phyloP scores from a whole-genome alignment of 2,888 invertebrate species.

The Polydrusus pterygomalis region DNA sequence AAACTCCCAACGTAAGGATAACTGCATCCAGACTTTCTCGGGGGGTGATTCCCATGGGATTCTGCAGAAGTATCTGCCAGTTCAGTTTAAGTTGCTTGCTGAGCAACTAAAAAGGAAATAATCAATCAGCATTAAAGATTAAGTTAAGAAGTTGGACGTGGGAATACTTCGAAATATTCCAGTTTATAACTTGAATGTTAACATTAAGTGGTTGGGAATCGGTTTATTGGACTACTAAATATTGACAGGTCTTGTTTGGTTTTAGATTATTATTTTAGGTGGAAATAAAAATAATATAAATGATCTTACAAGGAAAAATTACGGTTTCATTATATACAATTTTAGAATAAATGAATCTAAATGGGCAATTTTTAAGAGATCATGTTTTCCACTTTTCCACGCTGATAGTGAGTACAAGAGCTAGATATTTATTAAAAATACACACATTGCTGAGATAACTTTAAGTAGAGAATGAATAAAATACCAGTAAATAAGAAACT shows the following conservation, averaged over 20 bases:
- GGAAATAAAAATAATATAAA: too few relatives aligned
- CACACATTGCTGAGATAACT: too few relatives aligned
- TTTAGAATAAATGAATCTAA: too few relatives aligned
- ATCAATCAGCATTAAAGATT: conserved; percentile 16
- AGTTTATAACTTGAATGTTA: neutral
- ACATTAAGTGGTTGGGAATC: neutral
- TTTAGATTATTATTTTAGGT: neutral
- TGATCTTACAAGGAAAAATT: too few relatives aligned
- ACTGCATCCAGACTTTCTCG: conserved; percentile 73
- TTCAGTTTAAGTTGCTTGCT: conserved; percentile 72
- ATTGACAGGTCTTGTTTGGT: neutral
- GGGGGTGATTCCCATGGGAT: conserved; percentile 72
- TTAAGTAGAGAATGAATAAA: too few relatives aligned
- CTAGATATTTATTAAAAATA: too few relatives aligned
- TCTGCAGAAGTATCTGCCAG: conserved; percentile 72
- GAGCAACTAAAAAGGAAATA: conserved; percentile 70
- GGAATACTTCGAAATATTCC: conserved; percentile 2
- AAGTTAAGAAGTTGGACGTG: conserved; percentile 21
- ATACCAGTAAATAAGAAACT: too few relatives aligned
- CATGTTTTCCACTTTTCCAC: too few relatives aligned
- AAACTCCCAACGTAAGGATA: conserved; percentile 74
- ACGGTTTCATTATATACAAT: too few relatives aligned
- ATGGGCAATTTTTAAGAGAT: too few relatives aligned
- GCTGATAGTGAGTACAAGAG: too few relatives aligned
- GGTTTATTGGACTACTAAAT: neutral